These are phyloP conservation scores for Acanthosoma haemorrhoidale DNA, from an alignment of 2,888 invertebrate genomes.

Conservation along the genomic window DNA sequence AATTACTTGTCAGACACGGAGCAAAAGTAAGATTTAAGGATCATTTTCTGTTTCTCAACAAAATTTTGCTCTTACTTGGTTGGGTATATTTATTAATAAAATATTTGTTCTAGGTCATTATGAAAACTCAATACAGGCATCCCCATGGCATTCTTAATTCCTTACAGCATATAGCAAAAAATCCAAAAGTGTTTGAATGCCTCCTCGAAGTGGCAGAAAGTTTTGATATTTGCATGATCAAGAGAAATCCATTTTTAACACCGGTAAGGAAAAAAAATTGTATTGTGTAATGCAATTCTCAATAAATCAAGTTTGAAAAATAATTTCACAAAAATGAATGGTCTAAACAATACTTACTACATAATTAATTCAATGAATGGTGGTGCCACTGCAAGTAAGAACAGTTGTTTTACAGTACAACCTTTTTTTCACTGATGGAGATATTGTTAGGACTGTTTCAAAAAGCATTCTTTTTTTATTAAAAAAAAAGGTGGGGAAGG, in stretches of 20 bases:
- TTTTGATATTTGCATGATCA: constrained; percentile 74
- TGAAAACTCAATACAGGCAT: constrained; percentile 78
- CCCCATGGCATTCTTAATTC: constrained; percentile 78
- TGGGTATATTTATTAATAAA: neutral
- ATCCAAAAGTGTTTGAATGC: constrained; percentile 55
- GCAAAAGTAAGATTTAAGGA: constrained; percentile 54
- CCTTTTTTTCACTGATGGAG: too few species aligned
- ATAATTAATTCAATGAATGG: too few species aligned
- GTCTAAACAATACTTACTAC: too few species aligned
- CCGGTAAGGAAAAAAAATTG: constrained; percentile 55
- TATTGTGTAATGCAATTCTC: too few species aligned
- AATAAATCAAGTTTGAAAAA: too few species aligned
- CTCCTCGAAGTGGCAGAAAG: constrained; percentile 69
- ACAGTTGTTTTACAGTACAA: too few species aligned
- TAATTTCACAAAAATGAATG: too few species aligned
- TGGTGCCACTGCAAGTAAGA: too few species aligned
- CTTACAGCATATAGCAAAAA: constrained; percentile 58
- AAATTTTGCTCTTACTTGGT: too few species aligned
- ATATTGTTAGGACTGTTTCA: too few species aligned
- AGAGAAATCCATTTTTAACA: constrained; percentile 61
- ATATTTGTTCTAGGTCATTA: constrained; percentile 55
- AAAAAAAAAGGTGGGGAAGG: too few species aligned
- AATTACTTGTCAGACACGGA: constrained; percentile 66
- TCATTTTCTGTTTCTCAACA: neutral
- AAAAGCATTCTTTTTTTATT: too few species aligned